phyloP scores from a whole-genome alignment of 2,113 vertebrate genomes.

The Corapipo altera region DNA sequence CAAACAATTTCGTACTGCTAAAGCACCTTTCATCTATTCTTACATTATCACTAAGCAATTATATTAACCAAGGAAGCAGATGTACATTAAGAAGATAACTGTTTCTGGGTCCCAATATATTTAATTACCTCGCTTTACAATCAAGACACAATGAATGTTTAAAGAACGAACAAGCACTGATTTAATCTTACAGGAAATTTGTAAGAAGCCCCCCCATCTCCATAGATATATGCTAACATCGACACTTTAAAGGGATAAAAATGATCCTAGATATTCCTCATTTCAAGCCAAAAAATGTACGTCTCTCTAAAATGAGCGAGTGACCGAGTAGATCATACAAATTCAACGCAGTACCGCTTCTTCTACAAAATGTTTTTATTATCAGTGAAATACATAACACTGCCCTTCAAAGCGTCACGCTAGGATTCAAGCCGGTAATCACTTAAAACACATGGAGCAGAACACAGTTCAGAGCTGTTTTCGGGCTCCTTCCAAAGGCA shows the following conservation, averaged over 20 bases:
- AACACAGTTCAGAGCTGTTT: background rate
- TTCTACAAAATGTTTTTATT: background rate
- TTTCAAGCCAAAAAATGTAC: background rate
- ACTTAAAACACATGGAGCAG: background rate
- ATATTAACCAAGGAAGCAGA: background rate
- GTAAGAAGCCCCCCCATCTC: background rate
- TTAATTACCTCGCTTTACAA: background rate
- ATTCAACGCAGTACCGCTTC: background rate
- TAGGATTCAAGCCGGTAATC: background rate
- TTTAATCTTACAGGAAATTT: background rate
- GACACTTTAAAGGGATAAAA: background rate
- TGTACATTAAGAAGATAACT: background rate
- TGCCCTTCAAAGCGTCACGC: background rate
- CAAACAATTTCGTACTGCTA: background rate
- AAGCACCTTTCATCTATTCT: background rate
- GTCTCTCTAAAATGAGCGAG: background rate
- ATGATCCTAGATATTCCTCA: background rate
- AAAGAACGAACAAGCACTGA: background rate
- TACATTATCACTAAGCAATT: background rate
- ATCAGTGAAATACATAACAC: background rate
- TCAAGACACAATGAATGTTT: background rate
- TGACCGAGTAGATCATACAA: rapidly evolving
- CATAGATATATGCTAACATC: background rate
- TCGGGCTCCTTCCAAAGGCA: background rate
- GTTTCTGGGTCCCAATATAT: background rate